phyloP scores from a whole-genome alignment of 1,140 invertebrate genomes.

The Popillia japonica region DNA sequence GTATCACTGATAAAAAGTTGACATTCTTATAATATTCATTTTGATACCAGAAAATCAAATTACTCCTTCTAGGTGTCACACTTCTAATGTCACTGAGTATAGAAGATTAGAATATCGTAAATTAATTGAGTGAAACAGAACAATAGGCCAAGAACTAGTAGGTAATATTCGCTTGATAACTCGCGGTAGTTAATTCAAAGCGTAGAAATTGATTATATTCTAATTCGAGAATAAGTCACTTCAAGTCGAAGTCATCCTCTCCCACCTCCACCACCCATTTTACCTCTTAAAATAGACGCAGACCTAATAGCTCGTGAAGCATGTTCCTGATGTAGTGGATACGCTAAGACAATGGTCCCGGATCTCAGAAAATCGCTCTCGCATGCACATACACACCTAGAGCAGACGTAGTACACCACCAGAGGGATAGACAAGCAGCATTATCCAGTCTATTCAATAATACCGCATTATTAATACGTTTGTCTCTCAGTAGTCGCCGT shows the following conservation, averaged over 20 bases:
- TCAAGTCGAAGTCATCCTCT: background rate
- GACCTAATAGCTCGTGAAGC: slow-evolving; percentile 28
- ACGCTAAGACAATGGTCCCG: slow-evolving; percentile 29
- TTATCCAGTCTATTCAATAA: slow-evolving; percentile 35
- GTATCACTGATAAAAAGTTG: too few relatives aligned
- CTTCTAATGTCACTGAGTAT: too few relatives aligned
- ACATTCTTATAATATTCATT: too few relatives aligned
- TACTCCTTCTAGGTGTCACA: too few relatives aligned
- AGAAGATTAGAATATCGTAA: background rate
- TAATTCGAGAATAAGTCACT: slow-evolving; percentile 34
- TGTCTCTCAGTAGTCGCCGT: background rate
- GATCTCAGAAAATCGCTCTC: slow-evolving; percentile 19
- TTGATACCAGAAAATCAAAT: too few relatives aligned
- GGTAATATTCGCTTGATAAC: slow-evolving; percentile 16
- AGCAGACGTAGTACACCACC: background rate
- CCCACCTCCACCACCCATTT: background rate
- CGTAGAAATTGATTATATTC: slow-evolving; percentile 18
- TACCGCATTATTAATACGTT: slow-evolving; percentile 30
- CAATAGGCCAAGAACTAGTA: slow-evolving; percentile 12
- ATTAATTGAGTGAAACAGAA: slow-evolving; percentile 3
- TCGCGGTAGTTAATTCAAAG: slow-evolving; percentile 14
- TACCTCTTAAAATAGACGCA: background rate
- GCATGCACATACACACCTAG: background rate
- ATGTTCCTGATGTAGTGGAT: slow-evolving; percentile 33
- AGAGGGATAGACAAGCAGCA: slow-evolving; percentile 23